Conservation (phyloP, 2,797 vertebrate species). For the Myotis myotis region DNA sequence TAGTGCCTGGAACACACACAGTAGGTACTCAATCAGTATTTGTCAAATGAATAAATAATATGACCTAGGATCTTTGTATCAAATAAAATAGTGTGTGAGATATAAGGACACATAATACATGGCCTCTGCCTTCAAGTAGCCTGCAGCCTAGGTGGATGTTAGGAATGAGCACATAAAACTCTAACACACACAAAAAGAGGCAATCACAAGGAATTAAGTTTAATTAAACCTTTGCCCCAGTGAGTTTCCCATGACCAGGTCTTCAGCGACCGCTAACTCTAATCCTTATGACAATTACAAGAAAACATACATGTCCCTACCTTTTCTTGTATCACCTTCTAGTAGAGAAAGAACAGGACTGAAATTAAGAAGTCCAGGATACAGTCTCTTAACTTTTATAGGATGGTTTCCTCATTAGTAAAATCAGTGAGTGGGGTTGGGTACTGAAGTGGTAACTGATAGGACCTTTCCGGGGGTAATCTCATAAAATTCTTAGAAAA, state of each 20-base stretch:
- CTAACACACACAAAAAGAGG: neutral
- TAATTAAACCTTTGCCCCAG: neutral
- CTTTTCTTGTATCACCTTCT: neutral
- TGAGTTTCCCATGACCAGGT: neutral
- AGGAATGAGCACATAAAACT: neutral
- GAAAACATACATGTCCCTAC: neutral
- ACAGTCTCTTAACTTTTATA: neutral
- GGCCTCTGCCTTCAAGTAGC: neutral
- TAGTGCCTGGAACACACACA: neutral
- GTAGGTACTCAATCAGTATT: neutral
- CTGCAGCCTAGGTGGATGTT: neutral
- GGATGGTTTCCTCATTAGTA: neutral
- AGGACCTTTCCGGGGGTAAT: neutral
- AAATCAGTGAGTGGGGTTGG: neutral
- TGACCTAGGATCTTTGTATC: neutral
- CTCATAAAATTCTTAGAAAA: constrained; percentile 23
- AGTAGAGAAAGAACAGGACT: neutral
- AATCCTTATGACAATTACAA: neutral
- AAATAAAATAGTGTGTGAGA: neutral
- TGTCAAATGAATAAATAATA: neutral
- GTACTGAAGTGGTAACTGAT: neutral
- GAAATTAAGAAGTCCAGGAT: neutral
- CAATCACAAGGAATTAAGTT: neutral
- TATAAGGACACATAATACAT: neutral
- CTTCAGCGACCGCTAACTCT: neutral